Conservation (phyloP, 2,113 vertebrate genomes). For the Nothoprocta pentlandii region DNA sequence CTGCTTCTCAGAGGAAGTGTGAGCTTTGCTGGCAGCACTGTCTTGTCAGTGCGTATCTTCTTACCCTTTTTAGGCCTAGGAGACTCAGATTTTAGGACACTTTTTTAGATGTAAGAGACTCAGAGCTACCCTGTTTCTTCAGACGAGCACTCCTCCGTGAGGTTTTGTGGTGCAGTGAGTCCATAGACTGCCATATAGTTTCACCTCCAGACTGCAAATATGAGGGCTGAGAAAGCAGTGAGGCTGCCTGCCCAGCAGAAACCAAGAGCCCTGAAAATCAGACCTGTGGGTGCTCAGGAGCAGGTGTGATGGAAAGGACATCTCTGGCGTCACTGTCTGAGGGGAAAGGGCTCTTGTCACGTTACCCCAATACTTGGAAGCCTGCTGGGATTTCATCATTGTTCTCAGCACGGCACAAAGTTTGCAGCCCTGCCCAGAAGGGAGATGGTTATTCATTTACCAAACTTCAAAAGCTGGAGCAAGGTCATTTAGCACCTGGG, state of each 20-base stretch:
- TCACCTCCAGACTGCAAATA: not conserved
- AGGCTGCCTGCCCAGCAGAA: not conserved
- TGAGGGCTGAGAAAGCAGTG: not conserved
- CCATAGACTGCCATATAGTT: not conserved
- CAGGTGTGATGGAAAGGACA: not conserved
- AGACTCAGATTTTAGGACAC: not conserved
- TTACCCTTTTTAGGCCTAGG: not conserved
- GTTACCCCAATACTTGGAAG: not conserved
- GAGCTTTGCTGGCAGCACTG: not conserved
- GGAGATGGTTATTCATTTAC: slow-evolving; percentile 23
- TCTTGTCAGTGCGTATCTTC: not conserved
- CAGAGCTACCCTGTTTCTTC: not conserved
- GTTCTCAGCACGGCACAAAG: not conserved
- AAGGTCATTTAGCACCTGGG: slow-evolving; percentile 38
- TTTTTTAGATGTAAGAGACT: not conserved
- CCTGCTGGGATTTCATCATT: rapidly evolving
- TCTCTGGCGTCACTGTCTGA: not conserved
- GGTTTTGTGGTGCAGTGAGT: not conserved
- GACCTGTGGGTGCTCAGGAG: not conserved
- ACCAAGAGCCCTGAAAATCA: not conserved
- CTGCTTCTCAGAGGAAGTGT: not conserved
- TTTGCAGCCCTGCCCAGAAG: not conserved
- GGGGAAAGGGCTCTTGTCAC: not conserved
- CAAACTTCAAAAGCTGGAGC: not conserved
- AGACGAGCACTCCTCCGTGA: not conserved